Conservation (phyloP, 2,888 invertebrate genomes). For the Protodeltote pygarga region DNA sequence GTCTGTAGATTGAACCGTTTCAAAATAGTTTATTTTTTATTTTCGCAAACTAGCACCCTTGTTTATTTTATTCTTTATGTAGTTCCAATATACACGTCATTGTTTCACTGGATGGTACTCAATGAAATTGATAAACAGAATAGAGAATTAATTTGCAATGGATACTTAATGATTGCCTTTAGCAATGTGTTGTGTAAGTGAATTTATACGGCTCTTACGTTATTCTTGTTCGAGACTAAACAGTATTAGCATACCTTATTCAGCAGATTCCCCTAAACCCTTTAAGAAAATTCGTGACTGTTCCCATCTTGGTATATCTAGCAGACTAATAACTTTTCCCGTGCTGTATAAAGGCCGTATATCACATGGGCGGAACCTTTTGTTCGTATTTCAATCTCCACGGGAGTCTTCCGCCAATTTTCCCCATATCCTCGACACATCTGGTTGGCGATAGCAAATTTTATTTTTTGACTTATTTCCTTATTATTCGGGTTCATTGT, state of each 20-base stretch:
- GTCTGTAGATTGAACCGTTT: conserved; percentile 54
- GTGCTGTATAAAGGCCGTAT: conserved; percentile 11
- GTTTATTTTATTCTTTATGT: conserved; percentile 5
- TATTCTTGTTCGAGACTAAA: conserved; percentile 21
- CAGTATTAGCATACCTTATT: conserved; percentile 21
- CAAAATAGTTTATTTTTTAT: conserved; percentile 47
- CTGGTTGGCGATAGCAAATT: conserved; percentile 32
- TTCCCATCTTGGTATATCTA: conserved; percentile 10
- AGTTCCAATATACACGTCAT: neutral
- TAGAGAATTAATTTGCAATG: conserved; percentile 9
- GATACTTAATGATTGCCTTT: conserved; percentile 4
- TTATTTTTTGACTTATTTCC: conserved; percentile 40
- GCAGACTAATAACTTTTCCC: conserved; percentile 27
- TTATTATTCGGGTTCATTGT: conserved; percentile 25
- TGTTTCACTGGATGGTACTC: neutral
- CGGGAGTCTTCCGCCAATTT: conserved; percentile 35
- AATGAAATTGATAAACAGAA: neutral
- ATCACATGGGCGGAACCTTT: conserved; percentile 22
- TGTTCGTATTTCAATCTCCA: conserved; percentile 41
- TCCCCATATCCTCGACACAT: conserved; percentile 36
- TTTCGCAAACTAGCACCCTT: conserved; percentile 20
- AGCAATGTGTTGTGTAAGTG: conserved; percentile 11
- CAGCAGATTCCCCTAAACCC: conserved; percentile 15
- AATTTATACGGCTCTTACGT: conserved; percentile 11
- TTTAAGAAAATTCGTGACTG: conserved; percentile 33